A percentile compares a stretch with the other conserved stretches of the same genome.
Evolutionary conservation across 2,113 vertebrate genomes (phyloP).

Genomic region (Prietella phreatophila): DNA sequence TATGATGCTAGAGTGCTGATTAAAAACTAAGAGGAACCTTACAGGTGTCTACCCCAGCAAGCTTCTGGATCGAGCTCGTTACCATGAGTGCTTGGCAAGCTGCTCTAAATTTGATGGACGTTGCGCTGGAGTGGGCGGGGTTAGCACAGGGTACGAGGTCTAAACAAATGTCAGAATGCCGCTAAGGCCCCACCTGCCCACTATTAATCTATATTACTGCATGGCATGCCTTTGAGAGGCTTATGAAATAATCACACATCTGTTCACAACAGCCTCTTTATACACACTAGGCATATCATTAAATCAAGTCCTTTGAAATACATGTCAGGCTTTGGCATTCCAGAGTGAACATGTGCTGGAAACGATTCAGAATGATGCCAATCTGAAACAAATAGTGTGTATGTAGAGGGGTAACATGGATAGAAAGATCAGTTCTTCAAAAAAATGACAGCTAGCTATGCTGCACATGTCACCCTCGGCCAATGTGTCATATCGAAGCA

Average conservation of each 20-base stretch:
- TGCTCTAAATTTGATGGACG: conserved; percentile 69
- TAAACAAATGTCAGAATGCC: conserved; percentile 70
- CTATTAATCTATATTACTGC: conserved; percentile 75
- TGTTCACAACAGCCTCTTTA: conserved; percentile 68
- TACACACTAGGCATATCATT: conserved; percentile 59
- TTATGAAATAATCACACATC: conserved; percentile 75
- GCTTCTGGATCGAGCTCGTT: conserved; percentile 54
- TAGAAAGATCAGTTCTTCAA: conserved; percentile 15
- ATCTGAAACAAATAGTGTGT: background rate
- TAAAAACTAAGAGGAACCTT: conserved; percentile 39
- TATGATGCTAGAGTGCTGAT: conserved; percentile 30
- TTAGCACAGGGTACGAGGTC: conserved; percentile 67
- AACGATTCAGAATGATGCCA: background rate
- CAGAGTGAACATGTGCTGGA: background rate
- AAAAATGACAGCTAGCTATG: conserved; percentile 30
- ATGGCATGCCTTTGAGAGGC: conserved; percentile 68
- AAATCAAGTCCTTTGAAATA: conserved; percentile 12
- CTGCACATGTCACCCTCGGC: conserved; percentile 35
- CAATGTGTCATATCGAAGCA: conserved; percentile 56
- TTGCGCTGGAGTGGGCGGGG: conserved; percentile 60
- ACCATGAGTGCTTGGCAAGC: conserved; percentile 60
- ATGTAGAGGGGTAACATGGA: background rate
- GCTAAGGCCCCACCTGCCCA: conserved; percentile 69
- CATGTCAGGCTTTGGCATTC: background rate
- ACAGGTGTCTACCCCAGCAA: conserved; percentile 29